These are phyloP conservation scores for Volucella bombylans DNA, from an alignment of 2,888 invertebrate genomes.

Conservation along the genomic window DNA sequence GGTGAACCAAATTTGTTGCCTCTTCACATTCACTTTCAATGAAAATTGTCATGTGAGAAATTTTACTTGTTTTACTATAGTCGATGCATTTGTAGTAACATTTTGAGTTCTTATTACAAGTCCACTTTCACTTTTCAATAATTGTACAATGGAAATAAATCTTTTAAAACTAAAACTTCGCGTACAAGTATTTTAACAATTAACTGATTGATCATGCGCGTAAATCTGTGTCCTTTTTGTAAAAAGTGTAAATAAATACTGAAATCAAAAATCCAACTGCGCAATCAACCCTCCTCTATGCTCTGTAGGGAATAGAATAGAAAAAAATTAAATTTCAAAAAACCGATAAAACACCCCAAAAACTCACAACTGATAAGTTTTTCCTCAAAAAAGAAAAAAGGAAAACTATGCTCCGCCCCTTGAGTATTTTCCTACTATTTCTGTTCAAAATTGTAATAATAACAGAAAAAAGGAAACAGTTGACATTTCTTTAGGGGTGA, in stretches of 20 bases:
- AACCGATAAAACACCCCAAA: slow-evolving; percentile 82
- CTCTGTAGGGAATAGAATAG: slow-evolving; percentile 14
- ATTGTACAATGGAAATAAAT: slow-evolving; percentile 4
- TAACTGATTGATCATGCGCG: slow-evolving; percentile 64
- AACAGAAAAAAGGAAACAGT: slow-evolving; percentile 48
- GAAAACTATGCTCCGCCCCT: slow-evolving; percentile 81
- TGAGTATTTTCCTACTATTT: slow-evolving; percentile 74
- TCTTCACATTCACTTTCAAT: slow-evolving; percentile 49
- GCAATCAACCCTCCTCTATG: slow-evolving; percentile 59
- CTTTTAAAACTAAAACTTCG: slow-evolving; percentile 27
- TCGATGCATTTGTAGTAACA: slow-evolving; percentile 42
- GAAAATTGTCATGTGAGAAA: slow-evolving; percentile 52
- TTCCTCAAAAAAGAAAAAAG: slow-evolving; percentile 79
- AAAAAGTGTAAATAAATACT: slow-evolving; percentile 80
- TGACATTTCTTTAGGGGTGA: slow-evolving; percentile 59
- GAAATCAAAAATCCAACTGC: slow-evolving; percentile 77
- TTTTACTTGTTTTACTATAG: slow-evolving; percentile 17
- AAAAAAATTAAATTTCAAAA: slow-evolving; percentile 76
- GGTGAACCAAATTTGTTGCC: neutral
- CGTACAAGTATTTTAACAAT: slow-evolving; percentile 27
- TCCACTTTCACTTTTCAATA: slow-evolving; percentile 21
- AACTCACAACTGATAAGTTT: slow-evolving; percentile 82
- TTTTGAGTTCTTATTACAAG: neutral
- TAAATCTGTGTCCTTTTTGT: slow-evolving; percentile 79
- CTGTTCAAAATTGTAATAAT: slow-evolving; percentile 59